Percentiles rank a stretch among this genome's conserved stretches.
Conservation (phyloP, 1,140 invertebrate genomes). For the Apis mellifera region Amel_HAv3.1 CM009931.2:20687501-20688000, state of each 20-base stretch:
- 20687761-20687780: background rate
- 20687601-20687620: background rate
- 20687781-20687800: background rate
- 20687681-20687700: constrained; percentile 15
- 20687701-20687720: background rate
- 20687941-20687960: too few species aligned
- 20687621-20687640: background rate
- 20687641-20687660: background rate
- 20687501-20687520: constrained; percentile 6
- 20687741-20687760: constrained; percentile 5
- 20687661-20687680: background rate
- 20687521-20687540: background rate
- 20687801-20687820: background rate
- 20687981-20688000: too few species aligned
- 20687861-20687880: background rate
- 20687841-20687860: constrained; percentile 5
- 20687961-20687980: too few species aligned
- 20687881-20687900: background rate
- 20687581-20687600: too few species aligned
- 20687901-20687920: background rate
- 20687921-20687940: background rate
- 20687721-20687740: background rate
- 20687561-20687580: background rate
- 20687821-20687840: background rate
- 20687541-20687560: background rate